phyloP scores from a whole-genome alignment of 2,888 invertebrate genomes.

The Epinotia bilunana region DNA sequence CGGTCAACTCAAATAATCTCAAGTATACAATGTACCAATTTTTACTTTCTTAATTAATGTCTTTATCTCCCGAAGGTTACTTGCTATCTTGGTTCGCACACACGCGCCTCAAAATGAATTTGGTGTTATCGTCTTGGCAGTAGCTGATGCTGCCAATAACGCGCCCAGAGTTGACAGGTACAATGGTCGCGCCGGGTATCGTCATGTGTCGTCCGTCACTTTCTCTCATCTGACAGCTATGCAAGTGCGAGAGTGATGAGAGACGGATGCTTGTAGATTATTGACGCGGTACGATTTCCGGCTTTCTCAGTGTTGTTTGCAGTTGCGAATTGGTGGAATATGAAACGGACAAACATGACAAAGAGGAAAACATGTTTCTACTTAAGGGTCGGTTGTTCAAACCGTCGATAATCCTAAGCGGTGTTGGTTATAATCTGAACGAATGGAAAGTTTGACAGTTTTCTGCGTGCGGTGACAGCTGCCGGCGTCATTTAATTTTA shows the following conservation, averaged over 20 bases:
- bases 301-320: not conserved
- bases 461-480: too few relatives aligned
- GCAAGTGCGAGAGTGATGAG: constrained; percentile 13
- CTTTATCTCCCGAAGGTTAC: constrained; percentile 43
- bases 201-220: not conserved
- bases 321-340: not conserved
- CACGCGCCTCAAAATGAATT: constrained; percentile 49
- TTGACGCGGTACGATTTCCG: not conserved
- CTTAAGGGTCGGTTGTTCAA: too few relatives aligned
- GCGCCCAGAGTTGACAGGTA: not conserved
- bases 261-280: not conserved
- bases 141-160: constrained; percentile 26
- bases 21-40: not conserved
- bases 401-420: too few relatives aligned
- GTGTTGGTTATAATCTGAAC: too few relatives aligned
- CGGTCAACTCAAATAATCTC: too few relatives aligned
- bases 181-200: constrained; percentile 1
- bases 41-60: constrained; percentile 7
- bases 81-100: constrained; percentile 46
- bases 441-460: too few relatives aligned
- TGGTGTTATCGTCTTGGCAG: constrained; percentile 42
- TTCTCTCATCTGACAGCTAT: constrained; percentile 1
- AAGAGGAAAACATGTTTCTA: not conserved
- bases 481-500: too few relatives aligned
- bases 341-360: not conserved